A percentile compares a stretch with the other conserved stretches of the same genome.
Evolutionary conservation across 53 echinoderm and acorn worm genomes (phyloP).

Genomic region (Holothuria scabra): DNA sequence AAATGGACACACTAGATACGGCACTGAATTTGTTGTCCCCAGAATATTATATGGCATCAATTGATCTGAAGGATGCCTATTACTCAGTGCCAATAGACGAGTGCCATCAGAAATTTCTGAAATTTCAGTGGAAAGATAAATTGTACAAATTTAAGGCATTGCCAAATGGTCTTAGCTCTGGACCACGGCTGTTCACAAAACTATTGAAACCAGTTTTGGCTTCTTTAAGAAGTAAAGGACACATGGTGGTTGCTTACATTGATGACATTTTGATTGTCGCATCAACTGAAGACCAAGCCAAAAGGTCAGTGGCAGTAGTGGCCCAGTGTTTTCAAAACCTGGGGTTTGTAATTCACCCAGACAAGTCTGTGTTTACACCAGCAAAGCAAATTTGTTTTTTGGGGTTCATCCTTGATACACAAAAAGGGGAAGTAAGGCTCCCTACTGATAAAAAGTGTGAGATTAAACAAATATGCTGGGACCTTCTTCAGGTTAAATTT

Average conservation of each 20-base stretch:
- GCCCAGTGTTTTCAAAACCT: too few relatives aligned
- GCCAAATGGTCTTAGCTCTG: constrained; percentile 58
- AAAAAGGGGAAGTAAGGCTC: constrained; percentile 20
- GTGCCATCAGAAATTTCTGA: constrained; percentile 24
- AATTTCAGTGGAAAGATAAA: constrained; percentile 41
- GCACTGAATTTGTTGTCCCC: constrained; percentile 16
- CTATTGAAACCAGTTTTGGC: constrained; percentile 55
- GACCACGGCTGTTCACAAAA: constrained; percentile 54
- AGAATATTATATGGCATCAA: constrained; percentile 66
- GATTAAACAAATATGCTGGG: background rate
- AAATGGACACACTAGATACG: constrained; percentile 27
- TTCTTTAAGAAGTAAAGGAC: constrained; percentile 18
- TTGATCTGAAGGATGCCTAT: too few relatives aligned
- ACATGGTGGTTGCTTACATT: constrained; percentile 44
- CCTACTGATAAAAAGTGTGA: constrained; percentile 24
- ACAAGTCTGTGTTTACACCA: too few relatives aligned
- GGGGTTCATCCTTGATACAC: constrained; percentile 52
- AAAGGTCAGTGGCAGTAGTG: background rate
- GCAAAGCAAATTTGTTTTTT: background rate
- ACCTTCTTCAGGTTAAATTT: background rate
- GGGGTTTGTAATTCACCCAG: too few relatives aligned
- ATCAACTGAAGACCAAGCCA: background rate
- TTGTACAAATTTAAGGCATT: constrained; percentile 44
- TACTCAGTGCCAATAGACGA: constrained; percentile 49
- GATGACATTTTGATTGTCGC: constrained; percentile 59